Conservation (phyloP, 1,140 invertebrate genomes). For the Cepaea nemoralis region DNA sequence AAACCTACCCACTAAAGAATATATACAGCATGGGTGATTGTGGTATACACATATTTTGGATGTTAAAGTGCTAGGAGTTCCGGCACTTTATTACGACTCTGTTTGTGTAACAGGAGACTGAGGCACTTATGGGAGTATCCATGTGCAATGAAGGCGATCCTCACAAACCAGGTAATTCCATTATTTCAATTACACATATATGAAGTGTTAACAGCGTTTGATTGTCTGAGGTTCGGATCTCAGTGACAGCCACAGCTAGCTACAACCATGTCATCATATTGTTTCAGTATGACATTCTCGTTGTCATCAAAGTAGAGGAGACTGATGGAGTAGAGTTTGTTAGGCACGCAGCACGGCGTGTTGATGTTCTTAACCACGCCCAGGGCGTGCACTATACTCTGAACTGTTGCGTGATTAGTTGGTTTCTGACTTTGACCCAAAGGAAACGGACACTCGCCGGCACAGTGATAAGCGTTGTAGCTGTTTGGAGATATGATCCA, state of each 20-base stretch:
- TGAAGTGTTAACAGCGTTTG: too few relatives aligned
- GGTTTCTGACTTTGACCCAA: constrained; percentile 75
- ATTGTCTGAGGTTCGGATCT: too few relatives aligned
- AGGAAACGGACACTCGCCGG: constrained; percentile 77
- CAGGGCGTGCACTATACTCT: constrained; percentile 78
- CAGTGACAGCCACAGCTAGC: constrained; percentile 80
- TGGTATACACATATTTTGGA: too few relatives aligned
- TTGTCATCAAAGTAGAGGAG: constrained; percentile 80
- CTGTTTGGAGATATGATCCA: constrained; percentile 77
- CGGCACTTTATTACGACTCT: too few relatives aligned
- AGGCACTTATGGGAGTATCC: too few relatives aligned
- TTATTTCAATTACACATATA: too few relatives aligned
- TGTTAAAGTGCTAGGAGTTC: too few relatives aligned
- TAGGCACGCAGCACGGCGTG: constrained; percentile 79
- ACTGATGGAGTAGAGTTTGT: constrained; percentile 76
- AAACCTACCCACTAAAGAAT: too few relatives aligned
- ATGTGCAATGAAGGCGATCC: too few relatives aligned
- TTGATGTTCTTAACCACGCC: constrained; percentile 73
- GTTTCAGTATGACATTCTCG: constrained; percentile 79
- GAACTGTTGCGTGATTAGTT: constrained; percentile 81
- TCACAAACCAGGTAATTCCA: too few relatives aligned
- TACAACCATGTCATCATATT: constrained; percentile 80
- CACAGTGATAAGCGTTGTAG: constrained; percentile 79
- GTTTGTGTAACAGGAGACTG: too few relatives aligned
- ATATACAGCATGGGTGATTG: too few relatives aligned